phyloP scores from a whole-genome alignment of 2,888 invertebrate species.

The Pseudoips prasinana region DNA sequence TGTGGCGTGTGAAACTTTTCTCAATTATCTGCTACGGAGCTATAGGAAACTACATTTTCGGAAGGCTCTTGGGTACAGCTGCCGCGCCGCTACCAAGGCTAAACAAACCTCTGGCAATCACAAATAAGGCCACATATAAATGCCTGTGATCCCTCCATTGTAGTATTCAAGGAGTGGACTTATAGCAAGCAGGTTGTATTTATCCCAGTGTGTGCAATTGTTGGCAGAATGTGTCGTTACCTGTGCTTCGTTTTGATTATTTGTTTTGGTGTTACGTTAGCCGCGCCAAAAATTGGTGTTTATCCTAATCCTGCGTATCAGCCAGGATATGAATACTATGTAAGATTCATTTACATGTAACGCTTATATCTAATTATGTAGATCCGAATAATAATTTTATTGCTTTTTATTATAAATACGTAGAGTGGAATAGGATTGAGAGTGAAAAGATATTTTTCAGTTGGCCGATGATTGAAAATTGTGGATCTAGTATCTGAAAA shows the following conservation, averaged over 20 bases:
- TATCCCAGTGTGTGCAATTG: constrained; percentile 26
- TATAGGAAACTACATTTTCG: constrained; percentile 73
- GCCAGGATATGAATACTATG: constrained; percentile 81
- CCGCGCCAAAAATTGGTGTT: constrained; percentile 47
- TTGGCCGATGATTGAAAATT: too few species aligned
- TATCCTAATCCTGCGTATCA: constrained; percentile 65
- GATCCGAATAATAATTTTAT: too few species aligned
- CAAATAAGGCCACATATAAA: constrained; percentile 79
- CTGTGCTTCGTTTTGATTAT: constrained; percentile 51
- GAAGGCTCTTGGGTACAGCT: constrained; percentile 41
- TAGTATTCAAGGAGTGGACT: constrained; percentile 61
- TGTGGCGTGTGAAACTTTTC: constrained; percentile 75
- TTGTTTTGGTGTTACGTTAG: constrained; percentile 45
- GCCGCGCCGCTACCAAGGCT: constrained; percentile 59
- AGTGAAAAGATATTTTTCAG: too few species aligned
- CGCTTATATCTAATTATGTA: too few species aligned
- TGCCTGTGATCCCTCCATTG: constrained; percentile 64
- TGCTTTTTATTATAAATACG: too few species aligned
- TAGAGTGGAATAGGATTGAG: too few species aligned
- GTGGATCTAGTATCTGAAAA: not conserved
- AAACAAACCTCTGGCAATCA: constrained; percentile 8
- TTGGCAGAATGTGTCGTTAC: constrained; percentile 49
- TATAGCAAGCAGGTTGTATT: constrained; percentile 50
- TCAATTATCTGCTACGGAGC: constrained; percentile 50
- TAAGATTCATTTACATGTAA: too few species aligned